Evolutionary conservation across 2,888 invertebrate species (phyloP), one percentile per base, ranked within the genome.

Genomic region (Melipona bicolor): DNA sequence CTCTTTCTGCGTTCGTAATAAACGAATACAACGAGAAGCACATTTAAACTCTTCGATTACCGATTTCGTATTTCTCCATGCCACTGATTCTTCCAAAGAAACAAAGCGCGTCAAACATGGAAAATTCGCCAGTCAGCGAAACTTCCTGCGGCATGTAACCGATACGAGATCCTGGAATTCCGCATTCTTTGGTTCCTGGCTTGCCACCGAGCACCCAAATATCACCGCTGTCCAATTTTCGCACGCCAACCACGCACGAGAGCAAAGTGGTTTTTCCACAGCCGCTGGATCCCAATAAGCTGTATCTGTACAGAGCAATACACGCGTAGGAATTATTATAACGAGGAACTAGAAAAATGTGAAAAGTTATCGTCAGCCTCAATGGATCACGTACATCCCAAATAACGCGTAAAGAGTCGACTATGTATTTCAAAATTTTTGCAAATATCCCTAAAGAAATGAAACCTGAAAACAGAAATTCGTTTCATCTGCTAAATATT

Each of bases 91-190:
- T 95, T 0, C 98, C 98, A 95, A 98, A 99, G 94, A 98, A 98
- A 91, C 96, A 97, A 61, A 99, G 96, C 0, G 98, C 98, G 91
- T 98, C 98, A 78, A 96, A 96, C 0, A 98, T 97, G 9, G 97
- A 96, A 95, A 98, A 97, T 94, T 98, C 97, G 4, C 95, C 96
- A 0, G 97, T 97, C 61, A 98, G 93, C 0, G 98, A 97, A 85
- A 98, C 97, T 89, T 98, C 98, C 96, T 98, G 98, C 21, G 98
- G 98, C 98, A 98, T 98, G 92, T 98, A 98, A 24, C 98, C 98
- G 2, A 98, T 97, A 80, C 96, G 95, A 4, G 96, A 95, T 11
- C 97, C 98, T 67, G 95, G 98, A 90, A 96, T 96, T 86, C 95
- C 97, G 94, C 95, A 97, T 90, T 95, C 97, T 94, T 95, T 89